A percentile compares a stretch with the other conserved stretches of the same genome.
These are phyloP conservation scores for Pogonomyrmex californicus DNA, from an alignment of 1,140 invertebrate species.

Conservation along the genomic window DNA sequence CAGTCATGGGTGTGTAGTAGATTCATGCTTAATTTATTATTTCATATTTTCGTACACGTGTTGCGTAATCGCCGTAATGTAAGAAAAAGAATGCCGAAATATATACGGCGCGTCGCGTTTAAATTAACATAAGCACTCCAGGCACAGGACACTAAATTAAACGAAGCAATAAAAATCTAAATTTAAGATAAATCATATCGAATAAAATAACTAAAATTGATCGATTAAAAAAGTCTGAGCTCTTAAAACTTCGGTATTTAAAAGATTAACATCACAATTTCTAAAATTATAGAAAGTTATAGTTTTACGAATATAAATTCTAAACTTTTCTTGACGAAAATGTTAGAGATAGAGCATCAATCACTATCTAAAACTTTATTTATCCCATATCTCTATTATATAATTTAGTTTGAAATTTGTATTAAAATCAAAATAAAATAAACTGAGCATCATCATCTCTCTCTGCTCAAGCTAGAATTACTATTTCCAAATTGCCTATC, in stretches of 20 bases:
- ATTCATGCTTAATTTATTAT: slow-evolving; percentile 63
- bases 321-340: background rate
- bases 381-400: background rate
- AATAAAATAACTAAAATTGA: background rate
- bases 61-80: slow-evolving; percentile 32
- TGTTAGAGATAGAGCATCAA: background rate
- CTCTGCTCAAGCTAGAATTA: background rate
- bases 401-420: background rate
- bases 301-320: background rate
- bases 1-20: slow-evolving; percentile 47
- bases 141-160: background rate
- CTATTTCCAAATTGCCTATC: background rate
- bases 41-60: slow-evolving; percentile 40
- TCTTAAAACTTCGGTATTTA: background rate
- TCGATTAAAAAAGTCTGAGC: background rate
- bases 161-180: background rate
- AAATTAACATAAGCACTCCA: background rate
- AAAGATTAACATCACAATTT: background rate
- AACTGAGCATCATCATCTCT: background rate
- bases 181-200: too few species aligned
- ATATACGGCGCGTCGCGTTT: too few species aligned
- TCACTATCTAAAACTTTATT: background rate
- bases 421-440: background rate
- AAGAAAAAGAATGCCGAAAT: slow-evolving; percentile 16
- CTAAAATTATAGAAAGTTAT: background rate